Percentiles rank a stretch among this genome's conserved stretches.
Conservation (phyloP, 2,797 vertebrate genomes). For the Serranus cabrilla region DNA sequence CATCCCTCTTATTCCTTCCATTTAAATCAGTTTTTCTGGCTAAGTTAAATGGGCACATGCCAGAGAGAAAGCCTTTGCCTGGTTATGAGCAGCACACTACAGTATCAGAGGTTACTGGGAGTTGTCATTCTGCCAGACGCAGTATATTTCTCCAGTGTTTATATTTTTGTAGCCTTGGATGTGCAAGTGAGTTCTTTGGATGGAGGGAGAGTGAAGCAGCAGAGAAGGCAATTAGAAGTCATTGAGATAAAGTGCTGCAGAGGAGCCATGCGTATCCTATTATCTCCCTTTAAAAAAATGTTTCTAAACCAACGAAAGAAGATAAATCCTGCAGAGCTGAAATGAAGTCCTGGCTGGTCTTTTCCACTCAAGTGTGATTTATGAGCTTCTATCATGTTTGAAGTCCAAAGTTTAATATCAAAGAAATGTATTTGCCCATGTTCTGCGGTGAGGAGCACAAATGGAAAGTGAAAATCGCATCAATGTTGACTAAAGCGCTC, state of each 20-base stretch:
- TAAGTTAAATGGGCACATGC: constrained; percentile 19
- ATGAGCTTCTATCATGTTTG: constrained; percentile 49
- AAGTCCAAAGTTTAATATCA: constrained; percentile 61
- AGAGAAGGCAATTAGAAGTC: constrained; percentile 43
- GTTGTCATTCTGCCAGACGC: constrained; percentile 48
- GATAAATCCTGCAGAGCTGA: constrained; percentile 46
- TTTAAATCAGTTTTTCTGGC: constrained; percentile 57
- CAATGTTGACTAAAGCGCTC: constrained; percentile 41
- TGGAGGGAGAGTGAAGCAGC: constrained; percentile 9
- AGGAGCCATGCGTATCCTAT: constrained; percentile 46
- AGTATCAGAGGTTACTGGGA: constrained; percentile 40
- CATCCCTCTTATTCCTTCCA: constrained; percentile 36
- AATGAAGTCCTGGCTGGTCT: constrained; percentile 37
- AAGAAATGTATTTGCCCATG: constrained; percentile 57
- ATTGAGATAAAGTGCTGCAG: constrained; percentile 42
- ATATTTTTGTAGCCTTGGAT: constrained; percentile 47
- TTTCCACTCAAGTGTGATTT: constrained; percentile 62
- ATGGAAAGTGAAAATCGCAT: constrained; percentile 61
- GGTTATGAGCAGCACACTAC: constrained; percentile 28
- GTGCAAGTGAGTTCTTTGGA: constrained; percentile 25
- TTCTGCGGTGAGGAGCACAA: constrained; percentile 46
- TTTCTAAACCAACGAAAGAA: constrained; percentile 35
- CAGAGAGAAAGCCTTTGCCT: constrained; percentile 44
- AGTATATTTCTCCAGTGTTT: constrained; percentile 50
- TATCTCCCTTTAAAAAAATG: constrained; percentile 55